These are phyloP conservation scores for Helobdella robusta DNA, from an alignment of 2,888 invertebrate genomes.

Conservation along the genomic window DNA sequence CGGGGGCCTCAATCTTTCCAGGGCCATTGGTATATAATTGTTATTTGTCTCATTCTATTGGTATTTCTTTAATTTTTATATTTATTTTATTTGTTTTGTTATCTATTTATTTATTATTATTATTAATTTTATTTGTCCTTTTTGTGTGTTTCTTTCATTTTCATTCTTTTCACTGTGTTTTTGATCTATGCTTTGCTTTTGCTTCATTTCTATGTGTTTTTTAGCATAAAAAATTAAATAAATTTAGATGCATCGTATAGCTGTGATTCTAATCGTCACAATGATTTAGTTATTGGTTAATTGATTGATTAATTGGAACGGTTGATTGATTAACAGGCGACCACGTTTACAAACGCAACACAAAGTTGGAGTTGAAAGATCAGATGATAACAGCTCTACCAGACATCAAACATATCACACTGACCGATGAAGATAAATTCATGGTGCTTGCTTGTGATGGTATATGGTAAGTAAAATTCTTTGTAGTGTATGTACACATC, in stretches of 20 bases:
- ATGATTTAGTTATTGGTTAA: no score
- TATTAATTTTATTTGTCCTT: no score
- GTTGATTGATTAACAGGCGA: conserved; percentile 67
- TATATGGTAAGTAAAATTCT: conserved; percentile 62
- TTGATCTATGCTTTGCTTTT: no score
- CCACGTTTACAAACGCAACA: conserved; percentile 85
- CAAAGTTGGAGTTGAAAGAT: conserved; percentile 65
- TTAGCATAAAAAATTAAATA: neutral
- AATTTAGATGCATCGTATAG: no score
- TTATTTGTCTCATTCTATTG: neutral
- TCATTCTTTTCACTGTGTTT: no score
- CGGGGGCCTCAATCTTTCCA: conserved; percentile 86
- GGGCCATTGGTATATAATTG: conserved; percentile 61
- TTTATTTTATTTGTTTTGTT: neutral
- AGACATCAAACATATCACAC: conserved; percentile 70
- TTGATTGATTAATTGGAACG: neutral
- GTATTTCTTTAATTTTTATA: neutral
- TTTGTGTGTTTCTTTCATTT: neutral
- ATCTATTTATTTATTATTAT: neutral
- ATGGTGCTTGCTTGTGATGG: conserved; percentile 89
- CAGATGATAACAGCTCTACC: conserved; percentile 96
- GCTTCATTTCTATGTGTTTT: no score
- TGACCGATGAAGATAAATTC: conserved; percentile 70
- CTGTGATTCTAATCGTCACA: no score
- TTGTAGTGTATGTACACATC: neutral